These are phyloP conservation scores for Scleropages formosus DNA, from an alignment of 2,797 vertebrate species.

Conservation along the genomic window DNA sequence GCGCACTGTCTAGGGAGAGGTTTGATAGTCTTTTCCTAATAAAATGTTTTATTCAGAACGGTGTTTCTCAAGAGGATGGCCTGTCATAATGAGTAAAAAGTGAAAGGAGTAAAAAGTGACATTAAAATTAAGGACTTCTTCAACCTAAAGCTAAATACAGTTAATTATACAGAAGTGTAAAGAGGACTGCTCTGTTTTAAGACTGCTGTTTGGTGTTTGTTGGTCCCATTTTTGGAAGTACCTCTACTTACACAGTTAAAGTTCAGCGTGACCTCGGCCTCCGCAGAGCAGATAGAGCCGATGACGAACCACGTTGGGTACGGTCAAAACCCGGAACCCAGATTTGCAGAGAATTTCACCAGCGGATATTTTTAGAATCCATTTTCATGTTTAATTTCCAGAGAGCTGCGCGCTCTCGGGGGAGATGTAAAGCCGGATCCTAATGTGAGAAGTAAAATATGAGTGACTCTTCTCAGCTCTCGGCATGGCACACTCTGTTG, in stretches of 20 bases:
- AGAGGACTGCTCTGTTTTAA: conserved; percentile 6
- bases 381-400: neutral
- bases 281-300: neutral
- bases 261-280: neutral
- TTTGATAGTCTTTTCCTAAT: neutral
- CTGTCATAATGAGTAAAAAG: neutral
- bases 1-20: neutral
- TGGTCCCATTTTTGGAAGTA: neutral
- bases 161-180: neutral
- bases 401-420: neutral
- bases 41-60: neutral
- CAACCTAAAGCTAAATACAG: conserved; percentile 1
- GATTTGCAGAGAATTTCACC: neutral
- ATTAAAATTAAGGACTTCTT: conserved; percentile 7
- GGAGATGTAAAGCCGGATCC: too few species aligned
- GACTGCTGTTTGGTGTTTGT: conserved; percentile 13
- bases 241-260: neutral
- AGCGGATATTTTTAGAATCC: neutral
- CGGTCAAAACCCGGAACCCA: neutral
- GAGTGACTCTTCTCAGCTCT: neutral
- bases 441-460: neutral
- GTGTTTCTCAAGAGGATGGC: neutral
- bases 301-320: too few species aligned
- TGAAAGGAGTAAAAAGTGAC: neutral
- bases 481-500: neutral